phyloP scores from a whole-genome alignment of 2,113 vertebrate genomes.

The Solenodon paradoxus region DNA sequence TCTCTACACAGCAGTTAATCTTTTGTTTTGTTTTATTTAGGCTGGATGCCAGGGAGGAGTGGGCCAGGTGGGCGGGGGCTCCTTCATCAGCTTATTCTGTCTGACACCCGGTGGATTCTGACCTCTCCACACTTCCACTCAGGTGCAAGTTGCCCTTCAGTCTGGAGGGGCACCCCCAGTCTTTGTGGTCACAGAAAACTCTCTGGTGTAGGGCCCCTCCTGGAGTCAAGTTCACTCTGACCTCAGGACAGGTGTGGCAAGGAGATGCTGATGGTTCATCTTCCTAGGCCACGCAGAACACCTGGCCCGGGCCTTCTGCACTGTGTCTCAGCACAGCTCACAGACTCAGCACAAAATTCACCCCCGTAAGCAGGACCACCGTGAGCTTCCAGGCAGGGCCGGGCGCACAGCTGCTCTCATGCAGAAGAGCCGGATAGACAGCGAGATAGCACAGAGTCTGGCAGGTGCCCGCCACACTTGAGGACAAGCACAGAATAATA shows the following conservation, averaged over 20 bases:
- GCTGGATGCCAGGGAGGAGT: background rate
- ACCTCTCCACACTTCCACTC: background rate
- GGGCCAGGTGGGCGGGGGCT: background rate
- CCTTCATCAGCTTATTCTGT: background rate
- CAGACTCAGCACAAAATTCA: constrained; percentile 43
- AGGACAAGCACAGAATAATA: background rate
- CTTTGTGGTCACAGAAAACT: background rate
- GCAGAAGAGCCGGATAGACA: background rate
- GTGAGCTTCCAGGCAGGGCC: background rate
- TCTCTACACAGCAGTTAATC: background rate
- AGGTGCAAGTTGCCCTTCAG: background rate
- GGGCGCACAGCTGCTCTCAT: background rate
- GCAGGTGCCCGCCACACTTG: background rate
- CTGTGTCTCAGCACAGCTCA: background rate
- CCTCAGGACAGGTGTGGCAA: constrained; percentile 48
- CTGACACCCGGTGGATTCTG: background rate
- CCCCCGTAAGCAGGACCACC: constrained; percentile 18
- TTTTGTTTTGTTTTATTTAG: no score
- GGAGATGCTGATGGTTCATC: constrained; percentile 10
- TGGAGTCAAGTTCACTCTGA: background rate
- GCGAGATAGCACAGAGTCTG: background rate
- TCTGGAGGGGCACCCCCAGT: background rate
- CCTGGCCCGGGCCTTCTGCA: constrained; percentile 4
- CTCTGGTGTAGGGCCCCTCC: background rate
- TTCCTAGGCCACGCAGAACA: background rate